Evolutionary conservation across 2,113 vertebrate genomes (phyloP), one percentile per base, ranked within the genome.

Genomic region (Lophius piscatorius): DNA sequence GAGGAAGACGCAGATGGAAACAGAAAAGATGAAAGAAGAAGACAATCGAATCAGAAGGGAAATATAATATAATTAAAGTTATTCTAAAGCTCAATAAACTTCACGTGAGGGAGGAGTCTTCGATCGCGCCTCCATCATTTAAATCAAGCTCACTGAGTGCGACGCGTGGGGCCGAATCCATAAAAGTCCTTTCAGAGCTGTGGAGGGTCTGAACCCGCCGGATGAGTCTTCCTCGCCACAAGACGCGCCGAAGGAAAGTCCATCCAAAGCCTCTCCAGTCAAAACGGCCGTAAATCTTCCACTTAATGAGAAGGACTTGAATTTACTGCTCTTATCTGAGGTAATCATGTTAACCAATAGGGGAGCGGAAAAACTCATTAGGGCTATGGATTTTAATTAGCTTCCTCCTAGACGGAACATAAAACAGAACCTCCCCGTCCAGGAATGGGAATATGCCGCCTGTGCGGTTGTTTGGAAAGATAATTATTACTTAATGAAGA

Each of bases 351-450:
- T 83, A 87, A 87, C 80, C 83, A 88, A 80, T 69, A 81, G 74
- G 73, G 70, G 78, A 78, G 61, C 74, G 80, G n/a, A 80, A 83
- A 88, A 89, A 81, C 80, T 78, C 84, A 88, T 89, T 89, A 87
- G 70, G 79, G 64, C 47, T 86, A 86, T 89, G 74, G 88, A 87
- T 87, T 89, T 86, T 89, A 87, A 88, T 89, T 86, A 89, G 84
- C 61, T 79, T 44, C 63, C 72, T 72, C 63, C 58, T 57, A 78
- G 67, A 80, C 54, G 66, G 60, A 70, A 82, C 74, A 82, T 84
- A 80, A 87, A 81, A 74, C 61, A 83, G 35, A 29, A 31, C 63
- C 60, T 49, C 9, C 55, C 40, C 58, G 66, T 66, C 71, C 71
- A n/a, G 58, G 57, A 71, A 64, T 40, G 66, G 50, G 65, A 67